Evolutionary conservation across 2,888 invertebrate species (phyloP).

Genomic region (Cephalotes varians): DNA sequence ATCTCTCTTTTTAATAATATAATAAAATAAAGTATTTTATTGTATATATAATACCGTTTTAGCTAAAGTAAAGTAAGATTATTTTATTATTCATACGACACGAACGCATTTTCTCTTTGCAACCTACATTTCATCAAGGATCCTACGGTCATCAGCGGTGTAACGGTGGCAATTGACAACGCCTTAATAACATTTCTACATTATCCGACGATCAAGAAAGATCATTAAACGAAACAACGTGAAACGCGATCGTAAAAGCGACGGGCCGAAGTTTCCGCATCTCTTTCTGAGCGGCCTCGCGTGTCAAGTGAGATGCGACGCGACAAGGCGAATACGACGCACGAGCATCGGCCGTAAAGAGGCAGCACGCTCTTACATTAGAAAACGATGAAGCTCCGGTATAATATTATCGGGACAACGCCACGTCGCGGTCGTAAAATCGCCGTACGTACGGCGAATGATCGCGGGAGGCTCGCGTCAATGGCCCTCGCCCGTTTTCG

Average conservation of each 20-base stretch:
- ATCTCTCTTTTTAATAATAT: not conserved
- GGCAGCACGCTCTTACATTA: conserved; percentile 18
- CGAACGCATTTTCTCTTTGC: not conserved
- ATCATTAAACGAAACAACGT: conserved; percentile 46
- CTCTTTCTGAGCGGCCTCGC: conserved; percentile 22
- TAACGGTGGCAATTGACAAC: not conserved
- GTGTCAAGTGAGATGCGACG: conserved; percentile 3
- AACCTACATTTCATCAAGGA: not conserved
- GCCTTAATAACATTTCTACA: conserved; percentile 31
- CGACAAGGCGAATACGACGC: not conserved
- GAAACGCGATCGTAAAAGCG: conserved; percentile 25
- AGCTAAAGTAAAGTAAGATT: not conserved
- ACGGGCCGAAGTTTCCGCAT: conserved; percentile 19
- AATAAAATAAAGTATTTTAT: not conserved
- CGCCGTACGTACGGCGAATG: not conserved
- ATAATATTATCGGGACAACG: conserved; percentile 32
- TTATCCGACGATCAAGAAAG: conserved; percentile 37
- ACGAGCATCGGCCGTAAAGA: conserved; percentile 19
- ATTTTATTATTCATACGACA: not conserved
- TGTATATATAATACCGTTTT: not conserved
- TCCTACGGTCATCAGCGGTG: not conserved
- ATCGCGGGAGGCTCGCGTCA: not conserved
- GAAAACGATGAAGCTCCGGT: conserved; percentile 24
- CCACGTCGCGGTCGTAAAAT: conserved; percentile 27
- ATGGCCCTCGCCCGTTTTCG: conserved; percentile 20